These are phyloP conservation scores for Gymnogyps californianus DNA, from an alignment of 2,113 vertebrate species.

Conservation along the genomic window DNA sequence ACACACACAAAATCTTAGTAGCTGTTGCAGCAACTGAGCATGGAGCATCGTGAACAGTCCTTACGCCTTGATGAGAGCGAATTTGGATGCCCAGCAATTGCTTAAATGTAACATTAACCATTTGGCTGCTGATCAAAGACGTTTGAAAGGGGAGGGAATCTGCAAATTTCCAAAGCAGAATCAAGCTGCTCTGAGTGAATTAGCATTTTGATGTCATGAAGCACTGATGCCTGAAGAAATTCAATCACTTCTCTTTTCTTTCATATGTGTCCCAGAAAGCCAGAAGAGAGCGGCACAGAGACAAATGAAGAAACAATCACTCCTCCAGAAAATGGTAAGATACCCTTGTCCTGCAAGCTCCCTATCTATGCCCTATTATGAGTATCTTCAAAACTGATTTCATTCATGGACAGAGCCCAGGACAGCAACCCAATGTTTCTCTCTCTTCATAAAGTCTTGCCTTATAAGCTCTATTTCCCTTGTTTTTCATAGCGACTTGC, in stretches of 20 bases:
- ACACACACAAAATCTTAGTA: not conserved
- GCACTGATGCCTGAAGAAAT: not conserved
- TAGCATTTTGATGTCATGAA: not conserved
- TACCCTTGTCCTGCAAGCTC: not conserved
- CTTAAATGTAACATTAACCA: not conserved
- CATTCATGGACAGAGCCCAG: not conserved
- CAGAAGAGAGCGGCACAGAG: not conserved
- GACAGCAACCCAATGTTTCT: not conserved
- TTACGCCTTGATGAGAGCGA: not conserved
- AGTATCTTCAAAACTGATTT: not conserved
- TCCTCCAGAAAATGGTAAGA: not conserved
- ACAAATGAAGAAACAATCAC: not conserved
- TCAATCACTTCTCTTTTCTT: not conserved
- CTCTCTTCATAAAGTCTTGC: not conserved
- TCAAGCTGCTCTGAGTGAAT: not conserved
- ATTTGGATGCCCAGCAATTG: not conserved
- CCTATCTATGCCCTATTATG: not conserved
- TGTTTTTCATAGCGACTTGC: not conserved
- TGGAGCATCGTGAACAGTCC: not conserved
- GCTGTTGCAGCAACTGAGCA: not conserved
- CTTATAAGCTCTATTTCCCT: not conserved
- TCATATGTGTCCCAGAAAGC: not conserved
- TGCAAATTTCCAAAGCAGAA: not conserved
- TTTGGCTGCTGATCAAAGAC: not conserved
- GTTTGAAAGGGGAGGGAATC: not conserved